phyloP scores from a whole-genome alignment of 2,797 vertebrate species.

The Phoxinus dragarum region DNA sequence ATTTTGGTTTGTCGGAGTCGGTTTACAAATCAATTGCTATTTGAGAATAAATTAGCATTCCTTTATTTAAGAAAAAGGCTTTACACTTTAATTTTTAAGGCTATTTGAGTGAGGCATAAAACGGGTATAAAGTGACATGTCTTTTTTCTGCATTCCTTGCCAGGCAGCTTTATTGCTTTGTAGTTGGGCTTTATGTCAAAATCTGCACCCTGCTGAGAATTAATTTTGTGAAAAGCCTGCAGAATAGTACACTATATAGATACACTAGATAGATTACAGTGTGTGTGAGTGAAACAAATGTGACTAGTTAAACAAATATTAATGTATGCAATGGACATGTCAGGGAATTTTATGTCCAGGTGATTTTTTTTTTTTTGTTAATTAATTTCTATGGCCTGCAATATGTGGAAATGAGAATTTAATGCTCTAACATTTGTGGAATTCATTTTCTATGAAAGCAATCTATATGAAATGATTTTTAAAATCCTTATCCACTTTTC shows the following conservation, averaged over 20 bases:
- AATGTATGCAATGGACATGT: not conserved
- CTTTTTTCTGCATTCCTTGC: slow-evolving; percentile 55
- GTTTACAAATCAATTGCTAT: not conserved
- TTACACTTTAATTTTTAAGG: slow-evolving; percentile 30
- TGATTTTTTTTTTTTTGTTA: not conserved
- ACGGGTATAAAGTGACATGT: slow-evolving; percentile 41
- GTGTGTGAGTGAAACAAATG: not conserved
- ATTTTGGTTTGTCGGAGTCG: not conserved
- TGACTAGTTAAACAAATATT: not conserved
- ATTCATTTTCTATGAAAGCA: not conserved
- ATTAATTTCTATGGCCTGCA: not conserved
- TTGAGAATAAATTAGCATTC: not conserved
- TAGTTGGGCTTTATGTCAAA: slow-evolving; percentile 40
- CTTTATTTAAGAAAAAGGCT: slow-evolving; percentile 4
- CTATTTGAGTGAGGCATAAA: slow-evolving; percentile 40
- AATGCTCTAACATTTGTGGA: not conserved
- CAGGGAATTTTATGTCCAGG: not conserved
- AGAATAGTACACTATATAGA: not conserved
- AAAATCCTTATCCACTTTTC: not conserved
- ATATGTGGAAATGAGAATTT: not conserved
- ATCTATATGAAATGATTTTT: not conserved
- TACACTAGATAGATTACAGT: not conserved
- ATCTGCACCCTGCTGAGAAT: slow-evolving; percentile 10
- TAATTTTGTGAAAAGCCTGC: not conserved
- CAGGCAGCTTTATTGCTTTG: slow-evolving; percentile 41